A percentile compares a stretch with the other conserved stretches of the same genome.
Evolutionary conservation across 64 coral and sea anemone genomes (phyloP).

Genomic region (Dendronephthya gigantea): DNA sequence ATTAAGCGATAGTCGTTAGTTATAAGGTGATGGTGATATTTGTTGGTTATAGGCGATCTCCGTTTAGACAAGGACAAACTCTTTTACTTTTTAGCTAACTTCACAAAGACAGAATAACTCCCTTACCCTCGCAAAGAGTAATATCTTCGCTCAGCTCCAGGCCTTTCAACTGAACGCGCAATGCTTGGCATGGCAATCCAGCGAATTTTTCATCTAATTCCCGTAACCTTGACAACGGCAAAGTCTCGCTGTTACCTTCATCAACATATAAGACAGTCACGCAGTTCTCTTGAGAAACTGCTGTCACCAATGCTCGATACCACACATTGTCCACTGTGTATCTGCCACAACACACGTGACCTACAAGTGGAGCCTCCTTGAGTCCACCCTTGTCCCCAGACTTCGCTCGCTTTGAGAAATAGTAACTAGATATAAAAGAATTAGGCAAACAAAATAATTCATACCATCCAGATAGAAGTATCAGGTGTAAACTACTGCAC

Average conservation of each 20-base stretch:
- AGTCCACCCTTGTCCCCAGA: constrained; percentile 81
- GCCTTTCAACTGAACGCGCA: constrained; percentile 59
- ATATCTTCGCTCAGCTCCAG: neutral
- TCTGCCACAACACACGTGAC: constrained; percentile 73
- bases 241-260: constrained; percentile 71
- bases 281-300: constrained; percentile 8
- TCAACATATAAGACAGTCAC: constrained; percentile 74
- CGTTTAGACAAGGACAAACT: too few species aligned
- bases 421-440: constrained; percentile 41
- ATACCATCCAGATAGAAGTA: neutral
- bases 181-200: constrained; percentile 60
- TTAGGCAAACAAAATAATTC: neutral
- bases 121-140: neutral
- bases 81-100: too few species aligned
- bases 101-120: too few species aligned
- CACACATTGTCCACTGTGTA: constrained; percentile 70
- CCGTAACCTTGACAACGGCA: constrained; percentile 54
- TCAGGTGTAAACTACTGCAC: too few species aligned
- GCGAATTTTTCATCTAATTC: constrained; percentile 56
- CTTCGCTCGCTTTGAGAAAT: constrained; percentile 64
- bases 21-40: too few species aligned
- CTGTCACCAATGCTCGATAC: constrained; percentile 74
- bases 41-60: too few species aligned
- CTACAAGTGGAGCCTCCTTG: constrained; percentile 30
- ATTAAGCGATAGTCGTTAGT: too few species aligned